These are phyloP conservation scores for Ardeotis arabs DNA, from an alignment of 2,113 vertebrate species.

Conservation along the genomic window DNA sequence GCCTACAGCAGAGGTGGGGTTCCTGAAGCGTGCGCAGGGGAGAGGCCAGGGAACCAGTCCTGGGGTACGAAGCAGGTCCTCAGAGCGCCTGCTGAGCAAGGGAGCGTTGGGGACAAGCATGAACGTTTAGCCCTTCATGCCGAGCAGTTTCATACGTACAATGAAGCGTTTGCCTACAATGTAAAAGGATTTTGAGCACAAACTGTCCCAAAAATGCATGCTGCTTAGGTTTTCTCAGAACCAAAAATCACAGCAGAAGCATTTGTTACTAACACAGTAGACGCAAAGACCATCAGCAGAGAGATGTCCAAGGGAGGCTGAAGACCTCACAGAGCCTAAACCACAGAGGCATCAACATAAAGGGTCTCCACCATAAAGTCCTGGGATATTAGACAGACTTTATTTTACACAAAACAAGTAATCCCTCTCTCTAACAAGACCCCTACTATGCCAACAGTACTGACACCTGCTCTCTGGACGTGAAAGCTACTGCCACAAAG, in stretches of 20 bases:
- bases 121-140: background rate
- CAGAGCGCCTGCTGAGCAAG: fast-evolving
- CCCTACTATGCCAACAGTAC: background rate
- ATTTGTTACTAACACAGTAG: background rate
- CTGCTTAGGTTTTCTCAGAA: background rate
- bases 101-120: fast-evolving
- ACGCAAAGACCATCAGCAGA: background rate
- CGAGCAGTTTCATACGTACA: background rate
- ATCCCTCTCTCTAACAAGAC: background rate
- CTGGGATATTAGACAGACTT: background rate
- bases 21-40: background rate
- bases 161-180: background rate
- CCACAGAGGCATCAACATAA: background rate
- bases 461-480: background rate
- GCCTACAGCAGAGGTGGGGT: background rate
- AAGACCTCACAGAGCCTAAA: background rate
- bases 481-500: background rate
- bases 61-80: background rate
- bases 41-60: background rate
- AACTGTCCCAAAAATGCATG: background rate
- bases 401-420: background rate
- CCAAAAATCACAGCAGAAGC: background rate
- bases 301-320: background rate
- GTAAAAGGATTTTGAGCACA: background rate
- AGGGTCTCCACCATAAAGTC: background rate